Conservation (phyloP, 2,797 vertebrate species). For the Takifugu ocellatus region DNA sequence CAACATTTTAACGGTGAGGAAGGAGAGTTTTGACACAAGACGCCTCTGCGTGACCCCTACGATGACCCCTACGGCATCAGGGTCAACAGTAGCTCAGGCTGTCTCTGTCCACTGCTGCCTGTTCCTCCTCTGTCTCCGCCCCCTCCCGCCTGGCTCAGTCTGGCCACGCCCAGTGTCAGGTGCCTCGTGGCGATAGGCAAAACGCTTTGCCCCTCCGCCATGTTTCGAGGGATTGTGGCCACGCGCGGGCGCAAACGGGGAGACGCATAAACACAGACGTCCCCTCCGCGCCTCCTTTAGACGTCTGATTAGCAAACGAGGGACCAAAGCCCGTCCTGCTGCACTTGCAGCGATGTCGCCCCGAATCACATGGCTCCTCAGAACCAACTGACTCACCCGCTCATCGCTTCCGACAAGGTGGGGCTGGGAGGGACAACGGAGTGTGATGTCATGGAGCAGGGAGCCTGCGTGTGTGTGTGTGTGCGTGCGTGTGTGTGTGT, state of each 20-base stretch:
- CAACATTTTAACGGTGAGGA: too few relatives aligned
- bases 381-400: conserved; percentile 80
- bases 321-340: conserved; percentile 59
- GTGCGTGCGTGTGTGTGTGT: neutral
- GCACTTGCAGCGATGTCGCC: conserved; percentile 78
- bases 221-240: conserved; percentile 70
- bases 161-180: conserved; percentile 75
- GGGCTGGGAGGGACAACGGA: conserved; percentile 73
- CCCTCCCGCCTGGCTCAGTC: conserved; percentile 40
- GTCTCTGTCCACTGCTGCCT: conserved; percentile 18
- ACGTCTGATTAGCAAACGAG: conserved; percentile 77
- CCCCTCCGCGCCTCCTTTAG: conserved; percentile 36
- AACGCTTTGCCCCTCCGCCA: conserved; percentile 66
- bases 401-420: conserved; percentile 84
- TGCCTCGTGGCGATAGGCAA: conserved; percentile 80
- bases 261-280: conserved; percentile 17
- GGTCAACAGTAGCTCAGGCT: conserved; percentile 23
- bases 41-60: too few relatives aligned
- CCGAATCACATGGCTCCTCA: conserved; percentile 79
- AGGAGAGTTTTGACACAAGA: too few relatives aligned
- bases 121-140: conserved; percentile 17
- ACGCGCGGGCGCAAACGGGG: conserved; percentile 49
- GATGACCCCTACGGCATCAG: neutral
- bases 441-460: conserved; percentile 68
- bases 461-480: conserved; percentile 30